A percentile compares a stretch with the other conserved stretches of the same genome.
These are phyloP conservation scores for Pseudococcus jackbeardsleyi DNA, from an alignment of 2,888 invertebrate species.

Conservation along the genomic window DNA sequence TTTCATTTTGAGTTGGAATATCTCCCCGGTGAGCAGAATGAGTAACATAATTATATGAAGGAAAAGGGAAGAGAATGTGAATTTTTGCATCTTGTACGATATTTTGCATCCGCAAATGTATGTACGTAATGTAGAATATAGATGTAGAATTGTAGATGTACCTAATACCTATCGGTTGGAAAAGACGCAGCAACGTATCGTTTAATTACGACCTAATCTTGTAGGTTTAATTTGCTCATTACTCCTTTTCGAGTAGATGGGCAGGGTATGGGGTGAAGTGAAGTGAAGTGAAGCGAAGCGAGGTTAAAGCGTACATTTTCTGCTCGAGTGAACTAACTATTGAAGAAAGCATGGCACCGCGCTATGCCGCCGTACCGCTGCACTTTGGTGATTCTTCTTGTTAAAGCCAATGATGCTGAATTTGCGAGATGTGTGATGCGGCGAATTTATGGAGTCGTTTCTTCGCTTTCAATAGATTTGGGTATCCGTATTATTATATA, in stretches of 20 bases:
- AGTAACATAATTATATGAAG: too few relatives aligned
- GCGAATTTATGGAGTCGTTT: neutral
- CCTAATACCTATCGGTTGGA: too few relatives aligned
- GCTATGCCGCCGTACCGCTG: neutral
- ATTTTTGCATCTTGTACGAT: too few relatives aligned
- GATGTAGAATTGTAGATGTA: too few relatives aligned
- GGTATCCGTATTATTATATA: neutral
- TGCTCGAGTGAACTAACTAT: neutral
- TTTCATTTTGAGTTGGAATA: too few relatives aligned
- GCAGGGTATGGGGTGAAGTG: neutral
- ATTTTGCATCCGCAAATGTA: too few relatives aligned
- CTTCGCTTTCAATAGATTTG: neutral
- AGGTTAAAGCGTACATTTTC: neutral
- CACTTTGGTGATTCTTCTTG: neutral
- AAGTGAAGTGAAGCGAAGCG: too few relatives aligned
- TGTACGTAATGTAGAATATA: too few relatives aligned
- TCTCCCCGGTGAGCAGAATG: too few relatives aligned
- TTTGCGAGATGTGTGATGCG: constrained; percentile 18
- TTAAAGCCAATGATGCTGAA: constrained; percentile 8
- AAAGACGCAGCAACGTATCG: neutral
- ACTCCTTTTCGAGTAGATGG: neutral
- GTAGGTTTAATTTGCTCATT: neutral
- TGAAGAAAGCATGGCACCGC: neutral
- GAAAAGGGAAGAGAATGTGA: too few relatives aligned
- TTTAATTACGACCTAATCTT: constrained; percentile 3